Conservation (phyloP, 1,140 invertebrate genomes). For the Drosophila repleta region DNA sequence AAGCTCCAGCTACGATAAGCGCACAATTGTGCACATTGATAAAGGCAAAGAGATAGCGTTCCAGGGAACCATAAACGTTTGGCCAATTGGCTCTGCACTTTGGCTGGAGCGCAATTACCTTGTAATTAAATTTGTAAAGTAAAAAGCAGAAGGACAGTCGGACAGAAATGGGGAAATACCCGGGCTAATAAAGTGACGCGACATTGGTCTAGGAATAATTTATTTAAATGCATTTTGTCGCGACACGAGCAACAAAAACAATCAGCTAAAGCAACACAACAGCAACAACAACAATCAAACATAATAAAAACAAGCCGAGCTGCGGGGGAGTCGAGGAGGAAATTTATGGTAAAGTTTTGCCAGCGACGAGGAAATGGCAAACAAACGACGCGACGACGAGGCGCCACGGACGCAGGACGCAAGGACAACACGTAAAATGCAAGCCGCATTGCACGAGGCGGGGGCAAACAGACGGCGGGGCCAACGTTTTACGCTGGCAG, state of each 20-base stretch:
- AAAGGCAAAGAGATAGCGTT: slow-evolving; percentile 8
- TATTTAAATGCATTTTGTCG: slow-evolving; percentile 84
- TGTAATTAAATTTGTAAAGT: slow-evolving; percentile 55
- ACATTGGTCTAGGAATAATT: slow-evolving; percentile 79
- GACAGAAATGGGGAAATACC: slow-evolving; percentile 40
- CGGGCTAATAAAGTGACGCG: slow-evolving; percentile 79
- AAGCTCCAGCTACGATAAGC: slow-evolving; percentile 12
- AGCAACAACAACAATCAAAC: slow-evolving; percentile 26
- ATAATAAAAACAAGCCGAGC: slow-evolving; percentile 31
- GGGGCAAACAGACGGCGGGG: slow-evolving; percentile 13
- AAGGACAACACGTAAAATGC: slow-evolving; percentile 56
- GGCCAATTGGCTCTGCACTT: slow-evolving; percentile 29
- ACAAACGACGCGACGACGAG: slow-evolving; percentile 70
- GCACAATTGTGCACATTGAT: slow-evolving; percentile 11
- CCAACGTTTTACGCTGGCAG: not conserved
- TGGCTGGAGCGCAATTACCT: slow-evolving; percentile 40
- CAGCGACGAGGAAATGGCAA: slow-evolving; percentile 74
- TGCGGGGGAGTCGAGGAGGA: slow-evolving; percentile 51
- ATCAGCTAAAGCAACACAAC: slow-evolving; percentile 16
- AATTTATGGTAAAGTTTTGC: slow-evolving; percentile 78
- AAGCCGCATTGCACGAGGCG: slow-evolving; percentile 31
- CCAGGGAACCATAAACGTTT: not conserved
- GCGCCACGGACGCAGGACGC: slow-evolving; percentile 56
- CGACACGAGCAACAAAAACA: slow-evolving; percentile 62
- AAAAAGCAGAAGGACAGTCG: slow-evolving; percentile 5